These are phyloP conservation scores for Lytechinus variegatus DNA, from an alignment of 35 echinoderm and acorn worm genomes.

Conservation along the genomic window DNA sequence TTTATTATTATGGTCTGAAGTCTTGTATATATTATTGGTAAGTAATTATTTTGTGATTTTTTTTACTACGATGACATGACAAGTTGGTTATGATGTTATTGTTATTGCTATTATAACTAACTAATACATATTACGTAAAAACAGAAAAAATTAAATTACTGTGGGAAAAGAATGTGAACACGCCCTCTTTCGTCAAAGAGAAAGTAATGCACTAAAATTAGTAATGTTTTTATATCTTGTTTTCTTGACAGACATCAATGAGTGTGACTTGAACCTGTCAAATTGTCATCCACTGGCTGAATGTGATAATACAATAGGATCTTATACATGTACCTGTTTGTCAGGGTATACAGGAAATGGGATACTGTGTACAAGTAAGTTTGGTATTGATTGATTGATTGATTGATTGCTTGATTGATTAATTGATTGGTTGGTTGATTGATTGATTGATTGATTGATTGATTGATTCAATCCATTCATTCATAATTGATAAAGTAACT, in stretches of 20 bases:
- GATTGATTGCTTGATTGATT: not conserved
- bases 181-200: too few species aligned
- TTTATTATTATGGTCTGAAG: too few species aligned
- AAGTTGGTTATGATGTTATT: too few species aligned
- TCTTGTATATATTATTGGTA: too few species aligned
- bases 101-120: too few species aligned
- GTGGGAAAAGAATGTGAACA: too few species aligned
- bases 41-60: too few species aligned
- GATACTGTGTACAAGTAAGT: conserved; percentile 60
- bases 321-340: conserved; percentile 51
- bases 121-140: too few species aligned
- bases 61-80: too few species aligned
- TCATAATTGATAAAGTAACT: not conserved
- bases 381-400: not conserved
- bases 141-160: too few species aligned
- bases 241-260: not conserved
- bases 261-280: not conserved
- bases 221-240: not conserved
- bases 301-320: conserved; percentile 47
- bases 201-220: not conserved
- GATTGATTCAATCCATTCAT: not conserved
- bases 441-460: not conserved
- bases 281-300: conserved; percentile 56
- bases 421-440: not conserved
- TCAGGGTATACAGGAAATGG: conserved; percentile 62